A percentile compares a stretch with the other conserved stretches of the same genome.
Evolutionary conservation across 2,113 vertebrate species (phyloP).

Genomic region (Carettochelys insculpta): DNA sequence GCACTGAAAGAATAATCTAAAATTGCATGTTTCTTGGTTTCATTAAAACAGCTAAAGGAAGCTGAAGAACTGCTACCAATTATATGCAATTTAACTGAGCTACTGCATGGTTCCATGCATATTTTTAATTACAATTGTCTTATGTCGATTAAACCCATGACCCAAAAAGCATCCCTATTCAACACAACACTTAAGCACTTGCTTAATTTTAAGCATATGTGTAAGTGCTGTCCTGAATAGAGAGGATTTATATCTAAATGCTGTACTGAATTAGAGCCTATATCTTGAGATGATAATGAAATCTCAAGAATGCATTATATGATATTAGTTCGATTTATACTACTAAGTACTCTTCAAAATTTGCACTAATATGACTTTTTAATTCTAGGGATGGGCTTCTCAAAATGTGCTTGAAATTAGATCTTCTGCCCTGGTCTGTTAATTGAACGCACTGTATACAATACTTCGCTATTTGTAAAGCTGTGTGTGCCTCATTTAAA

Average conservation of each 20-base stretch:
- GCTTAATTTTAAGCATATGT: neutral
- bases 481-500: neutral
- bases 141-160: neutral
- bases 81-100: neutral
- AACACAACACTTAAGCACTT: neutral
- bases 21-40: neutral
- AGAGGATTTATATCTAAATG: neutral
- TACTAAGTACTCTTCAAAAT: neutral
- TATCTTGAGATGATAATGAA: neutral
- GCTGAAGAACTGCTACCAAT: accelerated
- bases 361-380: neutral
- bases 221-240: neutral
- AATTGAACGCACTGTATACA: neutral
- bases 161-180: neutral
- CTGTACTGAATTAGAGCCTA: neutral
- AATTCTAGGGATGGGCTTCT: neutral
- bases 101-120: neutral
- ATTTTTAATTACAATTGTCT: neutral
- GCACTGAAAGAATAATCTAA: neutral
- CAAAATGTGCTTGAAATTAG: neutral
- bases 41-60: neutral
- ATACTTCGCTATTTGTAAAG: neutral
- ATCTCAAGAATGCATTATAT: neutral
- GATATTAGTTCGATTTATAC: neutral
- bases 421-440: neutral